phyloP scores from a whole-genome alignment of 2,888 invertebrate species.

The Adelphocoris suturalis region DNA sequence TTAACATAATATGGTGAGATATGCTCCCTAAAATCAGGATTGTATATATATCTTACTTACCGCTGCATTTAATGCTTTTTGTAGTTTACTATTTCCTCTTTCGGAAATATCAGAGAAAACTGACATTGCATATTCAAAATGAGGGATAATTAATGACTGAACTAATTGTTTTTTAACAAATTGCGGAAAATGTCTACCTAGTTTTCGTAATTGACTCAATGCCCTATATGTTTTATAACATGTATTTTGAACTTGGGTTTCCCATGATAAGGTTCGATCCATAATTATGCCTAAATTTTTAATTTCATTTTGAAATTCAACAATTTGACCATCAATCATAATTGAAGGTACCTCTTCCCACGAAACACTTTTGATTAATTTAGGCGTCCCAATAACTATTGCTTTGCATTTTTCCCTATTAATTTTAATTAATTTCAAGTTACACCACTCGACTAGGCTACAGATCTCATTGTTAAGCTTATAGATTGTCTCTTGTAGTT shows the following conservation, averaged over 20 bases:
- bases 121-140: neutral
- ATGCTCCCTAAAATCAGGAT: neutral
- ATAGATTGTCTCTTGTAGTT: neutral
- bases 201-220: neutral
- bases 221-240: neutral
- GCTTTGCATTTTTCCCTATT: neutral
- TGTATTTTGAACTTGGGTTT: neutral
- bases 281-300: neutral
- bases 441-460: neutral
- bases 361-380: neutral
- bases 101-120: neutral
- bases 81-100: neutral
- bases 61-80: neutral
- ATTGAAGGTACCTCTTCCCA: neutral
- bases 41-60: neutral
- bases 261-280: neutral
- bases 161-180: neutral
- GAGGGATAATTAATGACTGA: neutral
- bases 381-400: neutral
- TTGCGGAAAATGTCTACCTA: neutral
- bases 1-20: neutral
- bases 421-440: neutral
- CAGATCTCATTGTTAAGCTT: neutral
- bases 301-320: neutral
- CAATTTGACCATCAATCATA: neutral